Percentiles rank a stretch among this genome's conserved stretches.
Evolutionary conservation across 2,888 invertebrate genomes (phyloP).

Genomic region (Eumacrocentrus americanus): DNA sequence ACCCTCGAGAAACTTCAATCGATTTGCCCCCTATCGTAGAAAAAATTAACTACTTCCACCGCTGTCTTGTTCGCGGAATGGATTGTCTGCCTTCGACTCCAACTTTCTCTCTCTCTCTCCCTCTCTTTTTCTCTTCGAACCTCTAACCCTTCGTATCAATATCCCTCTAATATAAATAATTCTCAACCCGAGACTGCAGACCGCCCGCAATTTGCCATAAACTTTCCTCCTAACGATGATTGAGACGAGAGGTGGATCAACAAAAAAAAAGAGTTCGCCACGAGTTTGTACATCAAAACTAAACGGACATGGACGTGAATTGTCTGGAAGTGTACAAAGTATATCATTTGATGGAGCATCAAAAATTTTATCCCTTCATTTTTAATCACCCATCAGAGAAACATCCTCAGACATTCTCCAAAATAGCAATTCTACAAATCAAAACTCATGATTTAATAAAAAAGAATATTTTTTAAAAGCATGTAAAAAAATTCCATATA

Average conservation of each 20-base stretch:
- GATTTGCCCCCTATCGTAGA: neutral
- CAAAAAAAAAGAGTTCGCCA: conserved; percentile 2
- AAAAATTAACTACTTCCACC: conserved; percentile 5
- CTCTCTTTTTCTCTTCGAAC: neutral
- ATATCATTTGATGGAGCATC: conserved; percentile 1
- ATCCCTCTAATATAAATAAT: conserved; percentile 4
- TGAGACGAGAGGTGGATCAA: neutral
- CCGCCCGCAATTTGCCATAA: conserved; percentile 14
- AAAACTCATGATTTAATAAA: neutral
- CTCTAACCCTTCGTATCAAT: neutral
- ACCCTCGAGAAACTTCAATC: neutral
- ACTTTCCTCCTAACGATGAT: conserved; percentile 20
- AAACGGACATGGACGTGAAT: conserved; percentile 13
- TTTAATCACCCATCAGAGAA: neutral
- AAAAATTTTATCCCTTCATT: conserved; percentile 4
- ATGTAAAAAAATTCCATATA: neutral
- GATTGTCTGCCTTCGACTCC: neutral
- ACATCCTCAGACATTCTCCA: neutral
- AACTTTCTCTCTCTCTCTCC: neutral
- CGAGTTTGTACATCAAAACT: conserved; percentile 21
- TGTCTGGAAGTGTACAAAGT: conserved; percentile 23
- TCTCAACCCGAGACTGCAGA: conserved; percentile 11
- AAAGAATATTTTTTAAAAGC: no score
- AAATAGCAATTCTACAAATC: neutral
- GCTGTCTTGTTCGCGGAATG: conserved; percentile 5